These are phyloP conservation scores for Dasypogon diadema DNA, from an alignment of 2,888 invertebrate species.

Conservation along the genomic window DNA sequence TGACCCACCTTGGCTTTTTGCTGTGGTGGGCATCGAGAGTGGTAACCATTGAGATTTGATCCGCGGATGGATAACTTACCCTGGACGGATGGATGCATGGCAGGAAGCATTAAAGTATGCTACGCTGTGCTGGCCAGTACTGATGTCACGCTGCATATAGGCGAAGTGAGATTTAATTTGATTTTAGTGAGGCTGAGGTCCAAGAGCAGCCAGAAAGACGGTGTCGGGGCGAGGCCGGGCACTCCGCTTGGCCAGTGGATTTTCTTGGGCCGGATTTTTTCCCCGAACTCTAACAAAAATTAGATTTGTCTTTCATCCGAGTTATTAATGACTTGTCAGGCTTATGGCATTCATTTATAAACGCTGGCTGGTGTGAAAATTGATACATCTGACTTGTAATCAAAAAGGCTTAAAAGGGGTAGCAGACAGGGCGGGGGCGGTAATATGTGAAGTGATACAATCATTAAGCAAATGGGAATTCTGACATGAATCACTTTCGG, in stretches of 20 bases:
- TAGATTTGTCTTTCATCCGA: conserved; percentile 44
- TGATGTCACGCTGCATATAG: background rate
- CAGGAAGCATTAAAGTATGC: conserved; percentile 51
- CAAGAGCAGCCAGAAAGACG: background rate
- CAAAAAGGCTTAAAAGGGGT: conserved; percentile 15
- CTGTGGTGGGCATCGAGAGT: conserved; percentile 22
- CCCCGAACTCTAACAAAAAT: conserved; percentile 38
- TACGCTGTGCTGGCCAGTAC: background rate
- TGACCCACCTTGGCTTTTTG: conserved; percentile 40
- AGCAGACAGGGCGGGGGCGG: conserved; percentile 26
- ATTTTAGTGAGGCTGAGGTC: conserved; percentile 42
- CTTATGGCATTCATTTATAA: conserved; percentile 39
- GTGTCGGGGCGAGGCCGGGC: background rate
- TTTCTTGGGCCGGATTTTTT: conserved; percentile 22
- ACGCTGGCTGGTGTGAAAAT: conserved; percentile 36
- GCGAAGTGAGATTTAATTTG: conserved; percentile 50
- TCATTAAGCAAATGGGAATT: conserved; percentile 46
- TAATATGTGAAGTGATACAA: conserved; percentile 40
- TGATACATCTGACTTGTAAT: conserved; percentile 32
- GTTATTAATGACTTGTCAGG: conserved; percentile 48
- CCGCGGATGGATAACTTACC: conserved; percentile 49
- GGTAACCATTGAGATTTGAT: conserved; percentile 38
- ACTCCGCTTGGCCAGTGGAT: background rate
- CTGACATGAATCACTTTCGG: conserved; percentile 13
- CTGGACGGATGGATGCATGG: conserved; percentile 48